phyloP scores from a whole-genome alignment of 2,888 invertebrate species.

The Eupeodes latifasciatus region DNA sequence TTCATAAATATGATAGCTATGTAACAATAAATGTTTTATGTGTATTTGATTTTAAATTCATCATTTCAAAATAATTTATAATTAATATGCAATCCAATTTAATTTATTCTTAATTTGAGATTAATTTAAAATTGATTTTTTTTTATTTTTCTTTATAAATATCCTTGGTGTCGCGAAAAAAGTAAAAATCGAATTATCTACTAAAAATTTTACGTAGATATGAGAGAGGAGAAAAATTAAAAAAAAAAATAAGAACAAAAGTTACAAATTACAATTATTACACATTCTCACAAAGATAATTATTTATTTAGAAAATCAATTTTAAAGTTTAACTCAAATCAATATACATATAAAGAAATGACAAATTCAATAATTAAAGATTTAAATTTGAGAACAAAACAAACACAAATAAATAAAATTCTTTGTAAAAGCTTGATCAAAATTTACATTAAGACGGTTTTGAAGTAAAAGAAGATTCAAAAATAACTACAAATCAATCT shows the following conservation, averaged over 20 bases:
- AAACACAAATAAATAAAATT: conserved; percentile 18
- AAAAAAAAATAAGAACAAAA: background rate
- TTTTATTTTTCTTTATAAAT: conserved; percentile 12
- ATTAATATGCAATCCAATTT: conserved; percentile 8
- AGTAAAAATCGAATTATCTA: conserved; percentile 29
- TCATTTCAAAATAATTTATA: conserved; percentile 41
- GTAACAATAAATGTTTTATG: conserved; percentile 13
- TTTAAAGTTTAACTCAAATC: conserved; percentile 46
- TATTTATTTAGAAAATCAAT: conserved; percentile 28
- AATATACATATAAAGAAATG: conserved; percentile 5
- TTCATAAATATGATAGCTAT: conserved; percentile 39
- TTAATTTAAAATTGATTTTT: conserved; percentile 29
- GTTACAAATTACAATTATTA: background rate
- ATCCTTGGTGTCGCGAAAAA: conserved; percentile 55
- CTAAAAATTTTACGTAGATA: conserved; percentile 12
- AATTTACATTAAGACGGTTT: background rate
- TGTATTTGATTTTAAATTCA: conserved; percentile 26
- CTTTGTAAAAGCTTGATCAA: background rate
- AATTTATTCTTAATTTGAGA: conserved; percentile 37
- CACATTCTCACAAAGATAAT: conserved; percentile 45
- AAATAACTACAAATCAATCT: background rate
- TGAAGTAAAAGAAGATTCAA: background rate
- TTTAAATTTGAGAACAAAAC: conserved; percentile 11
- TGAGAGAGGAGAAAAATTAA: background rate
- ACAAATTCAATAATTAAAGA: conserved; percentile 22